phyloP scores from a whole-genome alignment of 37 sponge, comb jelly and placozoan genomes.

The Petrosia ficiformis region DNA sequence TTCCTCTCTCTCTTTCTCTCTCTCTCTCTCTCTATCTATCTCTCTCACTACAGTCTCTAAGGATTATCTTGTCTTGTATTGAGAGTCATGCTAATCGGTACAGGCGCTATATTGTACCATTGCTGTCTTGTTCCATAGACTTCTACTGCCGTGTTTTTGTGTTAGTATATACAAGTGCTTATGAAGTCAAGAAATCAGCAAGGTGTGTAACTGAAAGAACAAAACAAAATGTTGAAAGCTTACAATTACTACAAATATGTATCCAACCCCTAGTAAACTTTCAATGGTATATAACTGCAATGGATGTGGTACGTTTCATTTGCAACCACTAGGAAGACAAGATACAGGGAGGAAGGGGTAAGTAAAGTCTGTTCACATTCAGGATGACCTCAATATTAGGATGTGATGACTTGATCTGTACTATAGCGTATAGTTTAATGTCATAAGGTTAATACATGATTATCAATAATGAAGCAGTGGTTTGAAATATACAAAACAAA shows the following conservation, averaged over 20 bases:
- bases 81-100: constrained; percentile 88
- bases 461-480: no score
- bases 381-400: no score
- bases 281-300: constrained; percentile 88
- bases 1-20: no score
- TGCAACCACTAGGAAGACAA: constrained; percentile 78
- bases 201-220: constrained; percentile 33
- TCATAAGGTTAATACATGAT: no score
- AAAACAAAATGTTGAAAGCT: not conserved
- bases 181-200: constrained; percentile 56
- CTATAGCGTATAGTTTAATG: no score
- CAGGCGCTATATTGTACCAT: constrained; percentile 78
- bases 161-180: constrained; percentile 60
- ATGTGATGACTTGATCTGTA: no score
- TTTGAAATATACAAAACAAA: not conserved
- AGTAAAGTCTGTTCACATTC: no score
- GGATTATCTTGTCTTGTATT: constrained; percentile 75
- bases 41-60: no score
- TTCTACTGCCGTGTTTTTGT: constrained; percentile 92
- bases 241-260: not conserved
- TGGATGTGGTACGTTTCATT: constrained; percentile 88
- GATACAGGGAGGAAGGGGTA: constrained; percentile 42
- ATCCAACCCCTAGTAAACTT: constrained; percentile 53
- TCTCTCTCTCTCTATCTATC: no score
- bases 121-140: constrained; percentile 81